Base-by-base conservation (phyloP, 92 coral and sea anemone species). In the Scolanthus callimorphus region DNA sequence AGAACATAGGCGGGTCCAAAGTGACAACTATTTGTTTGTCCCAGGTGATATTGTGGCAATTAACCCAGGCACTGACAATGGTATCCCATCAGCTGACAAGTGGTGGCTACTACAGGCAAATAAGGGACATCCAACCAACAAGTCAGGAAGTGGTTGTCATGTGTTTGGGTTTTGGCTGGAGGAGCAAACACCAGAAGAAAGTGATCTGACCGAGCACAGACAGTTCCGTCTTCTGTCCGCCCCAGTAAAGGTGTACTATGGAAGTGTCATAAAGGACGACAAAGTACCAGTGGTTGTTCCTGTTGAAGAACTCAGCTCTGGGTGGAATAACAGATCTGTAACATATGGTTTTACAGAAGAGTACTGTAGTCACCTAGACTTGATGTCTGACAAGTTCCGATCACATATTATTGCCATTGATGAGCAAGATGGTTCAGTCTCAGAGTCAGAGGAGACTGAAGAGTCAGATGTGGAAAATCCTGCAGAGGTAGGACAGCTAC, bases 141-240 rank as follows among this genome's bases (percentile, higher is more conserved):
- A 27, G 59, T 37, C 29, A 2, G 46, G 59, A 15, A 11, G 53
- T 50, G 94, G 73, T 0, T 80, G 84, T 28, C 78, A 70, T 27
- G 69, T 85, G 1, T 85, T 51, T 69, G 84, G 84, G 28, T 75
- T 85, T 62, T 81, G 95, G 95, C 75, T 86, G 0, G 60, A 67
- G 3, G 77, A 74, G 31, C 17, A 51, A 20, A 0, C 15, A 15
- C 41, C 41, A 34, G 41, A 34, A 34, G 41, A 34, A 34, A 34
- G 41, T 34, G 41, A 34, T 15, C n/a, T n/a, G n/a, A 34, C 41
- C 41, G 6, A 6, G 15, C 61, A 69, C 15, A 71, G 63, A 67
- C 60, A 57, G 13, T 79, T 65, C 48, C 0, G 31, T 1, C 64
- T 71, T 17, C 45, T 71, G 1, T 25, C 72, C 47, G 27, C 45